phyloP scores from a whole-genome alignment of 2,888 invertebrate genomes.

The Drosophila antonietae region DNA sequence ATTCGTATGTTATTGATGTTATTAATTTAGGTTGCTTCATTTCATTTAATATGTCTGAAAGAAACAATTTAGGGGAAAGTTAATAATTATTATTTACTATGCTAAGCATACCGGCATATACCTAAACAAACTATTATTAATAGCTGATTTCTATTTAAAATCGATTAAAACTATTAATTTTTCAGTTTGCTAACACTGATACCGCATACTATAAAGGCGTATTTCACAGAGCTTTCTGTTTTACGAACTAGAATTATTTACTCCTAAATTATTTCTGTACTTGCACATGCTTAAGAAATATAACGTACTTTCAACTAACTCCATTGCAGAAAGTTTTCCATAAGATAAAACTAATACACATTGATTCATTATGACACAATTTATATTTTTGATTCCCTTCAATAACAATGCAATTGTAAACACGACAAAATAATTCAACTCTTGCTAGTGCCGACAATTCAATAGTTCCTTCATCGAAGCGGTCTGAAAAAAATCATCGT shows the following conservation, averaged over 20 bases:
- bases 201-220: neutral
- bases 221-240: neutral
- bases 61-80: neutral
- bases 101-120: neutral
- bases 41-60: constrained; percentile 45
- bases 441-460: neutral
- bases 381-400: neutral
- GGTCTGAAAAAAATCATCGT: neutral
- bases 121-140: neutral
- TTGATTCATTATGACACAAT: constrained; percentile 45
- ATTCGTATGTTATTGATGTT: constrained; percentile 20
- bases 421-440: constrained; percentile 14
- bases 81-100: neutral
- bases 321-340: constrained; percentile 39
- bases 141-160: neutral
- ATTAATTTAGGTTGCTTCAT: constrained; percentile 40
- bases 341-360: constrained; percentile 49
- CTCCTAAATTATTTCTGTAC: neutral
- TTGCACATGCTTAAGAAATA: neutral
- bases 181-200: neutral
- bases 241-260: neutral
- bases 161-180: neutral
- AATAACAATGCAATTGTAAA: constrained; percentile 37
- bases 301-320: constrained; percentile 51
- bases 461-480: constrained; percentile 17